phyloP scores from a whole-genome alignment of 2,888 invertebrate species.

The Teinopalpus imperialis region DNA sequence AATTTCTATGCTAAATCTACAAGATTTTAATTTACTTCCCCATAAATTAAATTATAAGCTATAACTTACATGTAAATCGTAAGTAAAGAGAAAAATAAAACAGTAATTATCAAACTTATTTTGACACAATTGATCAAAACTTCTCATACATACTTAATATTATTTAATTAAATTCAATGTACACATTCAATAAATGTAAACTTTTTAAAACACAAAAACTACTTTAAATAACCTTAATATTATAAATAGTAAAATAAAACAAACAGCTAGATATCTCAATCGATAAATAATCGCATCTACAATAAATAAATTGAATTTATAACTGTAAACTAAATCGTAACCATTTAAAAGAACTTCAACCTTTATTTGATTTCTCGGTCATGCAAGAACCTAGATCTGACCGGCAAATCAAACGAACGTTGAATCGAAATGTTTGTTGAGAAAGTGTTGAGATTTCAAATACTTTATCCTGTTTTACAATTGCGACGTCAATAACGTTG shows the following conservation, averaged over 20 bases:
- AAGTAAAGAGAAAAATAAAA: too few species aligned
- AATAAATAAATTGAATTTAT: conserved; percentile 21
- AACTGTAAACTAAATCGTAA: conserved; percentile 22
- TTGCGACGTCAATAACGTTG: conserved; percentile 12
- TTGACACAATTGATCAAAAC: too few species aligned
- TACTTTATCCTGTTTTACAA: conserved; percentile 11
- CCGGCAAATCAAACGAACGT: conserved; percentile 19
- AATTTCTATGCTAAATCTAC: too few species aligned
- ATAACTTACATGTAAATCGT: too few species aligned
- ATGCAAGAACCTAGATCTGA: conserved; percentile 24
- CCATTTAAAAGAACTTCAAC: conserved; percentile 21
- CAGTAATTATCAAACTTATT: too few species aligned
- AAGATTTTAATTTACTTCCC: too few species aligned
- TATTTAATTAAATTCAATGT: too few species aligned
- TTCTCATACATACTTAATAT: too few species aligned
- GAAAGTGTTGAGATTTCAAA: conserved; percentile 13
- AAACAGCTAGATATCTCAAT: neutral
- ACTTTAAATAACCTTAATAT: neutral
- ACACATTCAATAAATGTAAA: too few species aligned
- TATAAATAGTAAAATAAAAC: neutral
- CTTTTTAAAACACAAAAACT: too few species aligned
- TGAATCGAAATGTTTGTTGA: conserved; percentile 10
- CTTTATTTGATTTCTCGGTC: conserved; percentile 27
- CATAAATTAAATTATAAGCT: too few species aligned
- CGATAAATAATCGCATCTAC: conserved; percentile 2